Evolutionary conservation across 2,113 vertebrate genomes (phyloP), one percentile per base, ranked within the genome.

Genomic region (Pachyramphus minor): DNA sequence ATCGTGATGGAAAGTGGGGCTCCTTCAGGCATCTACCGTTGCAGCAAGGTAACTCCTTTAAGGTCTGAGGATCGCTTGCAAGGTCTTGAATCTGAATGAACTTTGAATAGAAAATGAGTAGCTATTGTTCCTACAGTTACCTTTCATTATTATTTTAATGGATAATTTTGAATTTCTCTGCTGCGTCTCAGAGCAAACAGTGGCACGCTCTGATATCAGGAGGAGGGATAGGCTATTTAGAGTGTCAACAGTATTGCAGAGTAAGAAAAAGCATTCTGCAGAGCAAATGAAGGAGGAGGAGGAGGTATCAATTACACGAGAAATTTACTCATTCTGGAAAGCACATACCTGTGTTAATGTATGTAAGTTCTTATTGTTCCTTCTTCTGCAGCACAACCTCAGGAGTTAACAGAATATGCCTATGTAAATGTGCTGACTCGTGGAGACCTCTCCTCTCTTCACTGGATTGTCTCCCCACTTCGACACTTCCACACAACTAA

Each of bases 391-490:
- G 99, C 96, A 39, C 97, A 97, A 47, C 96, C 97, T 5, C 96
- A 98, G 91, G 98, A 99, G 79, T 3, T 96, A 94, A 99, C 99
- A 0, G 98, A 99, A 59, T 98, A 98, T 6, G 99, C 99, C 25
- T 99, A 99, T 14, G 98, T 99, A 14, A 99, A 99, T 1, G 98
- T 98, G 13, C 94, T 99, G 93, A 99, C 99, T 12, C 98, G 99
- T 7, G 99, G 99, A 16, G 99, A 99, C 93, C 98, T 99, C 33
- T 99, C 99, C 0, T 99, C 99, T 13, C 98, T 99, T 89, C 96
- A 80, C 64, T 99, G 99, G 99, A 99, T 99, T 33, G 98, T 98
- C 19, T 99, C 99, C 1, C 99, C 99, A 0, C 98, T 99, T 84
- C 96, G 59, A 37, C 98, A 99, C 37, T 98, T 98, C 56, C 91